phyloP scores from a whole-genome alignment of 2,888 invertebrate genomes.

The Agelastica alni region DNA sequence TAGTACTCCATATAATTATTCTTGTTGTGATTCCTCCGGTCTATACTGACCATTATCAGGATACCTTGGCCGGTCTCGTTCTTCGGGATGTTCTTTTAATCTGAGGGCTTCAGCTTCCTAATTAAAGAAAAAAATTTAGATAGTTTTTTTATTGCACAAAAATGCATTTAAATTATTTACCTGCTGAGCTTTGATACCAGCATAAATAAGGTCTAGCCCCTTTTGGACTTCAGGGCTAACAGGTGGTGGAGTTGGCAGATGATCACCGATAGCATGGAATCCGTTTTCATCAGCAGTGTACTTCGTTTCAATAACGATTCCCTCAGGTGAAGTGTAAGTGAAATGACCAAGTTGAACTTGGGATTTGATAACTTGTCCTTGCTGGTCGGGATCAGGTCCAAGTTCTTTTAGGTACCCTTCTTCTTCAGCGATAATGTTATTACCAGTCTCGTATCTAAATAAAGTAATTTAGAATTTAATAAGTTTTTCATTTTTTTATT shows the following conservation, averaged over 20 bases:
- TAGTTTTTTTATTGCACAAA: not conserved
- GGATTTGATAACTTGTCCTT: slow-evolving; percentile 69
- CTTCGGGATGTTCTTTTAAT: slow-evolving; percentile 61
- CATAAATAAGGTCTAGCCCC: slow-evolving; percentile 84
- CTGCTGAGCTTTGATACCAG: slow-evolving; percentile 73
- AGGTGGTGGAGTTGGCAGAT: slow-evolving; percentile 83
- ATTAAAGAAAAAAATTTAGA: slow-evolving; percentile 13
- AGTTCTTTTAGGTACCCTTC: slow-evolving; percentile 72
- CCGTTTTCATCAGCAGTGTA: slow-evolving; percentile 84
- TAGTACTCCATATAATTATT: not conserved
- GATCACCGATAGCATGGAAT: slow-evolving; percentile 80
- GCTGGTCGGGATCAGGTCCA: slow-evolving; percentile 54
- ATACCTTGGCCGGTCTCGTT: slow-evolving; percentile 55
- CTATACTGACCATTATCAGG: slow-evolving; percentile 70
- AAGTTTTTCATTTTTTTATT: not conserved
- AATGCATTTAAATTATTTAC: slow-evolving; percentile 54
- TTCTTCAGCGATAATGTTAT: slow-evolving; percentile 79
- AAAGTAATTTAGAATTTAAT: not conserved
- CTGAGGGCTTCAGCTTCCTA: slow-evolving; percentile 66
- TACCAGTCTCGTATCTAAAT: slow-evolving; percentile 81
- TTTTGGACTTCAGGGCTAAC: slow-evolving; percentile 85
- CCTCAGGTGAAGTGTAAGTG: slow-evolving; percentile 79
- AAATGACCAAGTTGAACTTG: slow-evolving; percentile 80
- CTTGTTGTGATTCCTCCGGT: slow-evolving; percentile 53
- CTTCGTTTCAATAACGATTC: slow-evolving; percentile 73